Base-by-base conservation (phyloP, 2,797 vertebrate genomes). In the Chiloscyllium punctatum region DNA sequence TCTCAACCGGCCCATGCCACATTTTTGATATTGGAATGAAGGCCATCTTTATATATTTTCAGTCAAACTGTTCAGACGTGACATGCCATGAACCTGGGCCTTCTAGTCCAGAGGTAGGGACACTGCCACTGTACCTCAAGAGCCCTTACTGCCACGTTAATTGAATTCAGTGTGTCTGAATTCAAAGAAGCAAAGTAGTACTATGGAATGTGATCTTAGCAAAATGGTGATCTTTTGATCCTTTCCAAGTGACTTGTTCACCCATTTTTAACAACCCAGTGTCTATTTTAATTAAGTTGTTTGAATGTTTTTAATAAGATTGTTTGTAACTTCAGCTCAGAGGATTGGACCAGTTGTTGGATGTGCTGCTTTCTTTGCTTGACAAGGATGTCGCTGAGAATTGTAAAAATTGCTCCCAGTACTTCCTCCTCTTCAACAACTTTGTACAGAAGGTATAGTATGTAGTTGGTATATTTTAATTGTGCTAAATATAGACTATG, bases 301-400 rank as follows among this genome's bases (percentile, higher is more conserved):
- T 42, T 92, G 57, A 37, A 92, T 25, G 21, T 42, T 68, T 2
- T 8, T 42, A 69, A 11, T 42, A 68, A 69, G 23, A 42, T 68
- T 74, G 15, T 94, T 33, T 97, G 96, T 71, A 96, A 95, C 68
- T 95, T 66, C 97, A 98, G 98, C 97, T 98, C 95, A 98, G 98
- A 48, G 98, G 98, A 86, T 96, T 99, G 96, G 98, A 99, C 97
- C 96, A 97, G 57, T 97, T 99, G 96, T 96, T 98, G 71, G 98
- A 99, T 95, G 98, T 98, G 91, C 98, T 99, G 87, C 98, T 99
- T 84, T 98, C 98, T 96, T 97, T 99, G 0, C 96, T 99, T 97
- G 99, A 99, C 97, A 99, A 99, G 98, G 99, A 99, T 79, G 98
- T 99, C 30, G 98, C 99, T 7, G 99, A 99, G 97, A 99, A 99